Evolutionary conservation across 53 echinoderm and acorn worm species (phyloP), one percentile per base, ranked within the genome.

Genomic region (Paracentrotus lividus): DNA sequence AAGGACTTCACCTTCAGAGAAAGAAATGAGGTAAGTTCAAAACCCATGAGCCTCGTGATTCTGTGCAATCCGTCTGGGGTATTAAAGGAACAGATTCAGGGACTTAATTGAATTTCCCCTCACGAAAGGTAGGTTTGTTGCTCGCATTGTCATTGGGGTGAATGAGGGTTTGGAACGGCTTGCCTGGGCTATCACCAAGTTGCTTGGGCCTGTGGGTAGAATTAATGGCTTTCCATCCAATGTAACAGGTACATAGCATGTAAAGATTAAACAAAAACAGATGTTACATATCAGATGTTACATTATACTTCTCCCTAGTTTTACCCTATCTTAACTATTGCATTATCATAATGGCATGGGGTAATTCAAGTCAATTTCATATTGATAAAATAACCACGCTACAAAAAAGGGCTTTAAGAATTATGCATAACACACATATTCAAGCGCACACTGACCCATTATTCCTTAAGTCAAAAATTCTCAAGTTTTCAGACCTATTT

Each of bases 91-190:
- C 38, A 72, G 40, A 72, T 72, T 40, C 72, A 21, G 72, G 36
- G 40, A 40, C 38, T 72, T 72, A 72, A 72, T 72, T 72, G 15
- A 72, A 72, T 72, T 72, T 72, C 72, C 72, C 40, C 72, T 72
- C 40, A 1, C 5, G 40, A 32, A 72, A 72, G 36, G 67, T 15
- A 1, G 72, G 36, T 72, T 34, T 32, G 40, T 72, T 72, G 40
- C 21, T 72, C 72, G 40, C 72, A 40, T 72, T 72, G 72, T 72
- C 72, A 72, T 38, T 40, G 72, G 32, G 20, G 5, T 6, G 72
- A 72, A 40, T 36, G 72, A 38, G 72, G 5, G 72, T 36, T 21
- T 72, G 36, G 72, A 38, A 40, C 40, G 36, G 72, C 5, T 72
- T 40, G 72, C 40, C 72, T 36, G 40, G 72, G 72, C 16, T 5